Base-by-base conservation (phyloP, 2,113 vertebrate genomes). In the Atherinomorus stipes region DNA sequence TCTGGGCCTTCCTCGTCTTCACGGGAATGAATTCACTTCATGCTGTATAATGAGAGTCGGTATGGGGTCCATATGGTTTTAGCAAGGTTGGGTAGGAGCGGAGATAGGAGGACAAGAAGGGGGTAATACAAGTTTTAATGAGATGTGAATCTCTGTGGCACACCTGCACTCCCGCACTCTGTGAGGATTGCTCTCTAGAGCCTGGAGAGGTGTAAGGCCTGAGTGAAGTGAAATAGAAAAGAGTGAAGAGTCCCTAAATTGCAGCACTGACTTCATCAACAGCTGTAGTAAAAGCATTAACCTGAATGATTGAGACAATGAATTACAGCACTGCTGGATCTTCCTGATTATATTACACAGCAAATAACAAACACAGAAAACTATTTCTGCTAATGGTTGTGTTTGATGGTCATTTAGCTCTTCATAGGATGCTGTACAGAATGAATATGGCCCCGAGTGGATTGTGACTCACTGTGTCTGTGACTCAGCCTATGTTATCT, bases 21-120 rank as follows among this genome's bases (percentile, higher is more conserved):
- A 62, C 19, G 52, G 82, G 86, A 91, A 87, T 86, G 71, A 90
- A 91, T 90, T 91, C 76, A 76, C 85, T 90, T 87, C 78, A 70
- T 87, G 77, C 77, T 4, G 88, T 85, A 88, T 93, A 93, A 93
- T 93, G 91, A 94, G 90, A 85, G 84, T 85, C 90, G 22, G 91
- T 92, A 88, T 93, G 92, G 66, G 88, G 92, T 85, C 91, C 93
- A 91, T 94, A 93, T 91, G 92, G 90, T 87, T 90, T 71, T 85
- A 72, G 83, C 76, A 64, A 77, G 83, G 76, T 49, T 81, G 76
- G 76, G 61, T 59, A 57, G 68, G 74, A 74, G 67, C 22, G 3
- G 60, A 72, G 87, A 79, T 56, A n/a, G 61, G 38, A 56, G 80
- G 86, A 67, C 64, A 52, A 74, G 69, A 75, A 76, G 83, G 83